A percentile compares a stretch with the other conserved stretches of the same genome.
Evolutionary conservation across 2,797 vertebrate genomes (phyloP).

Genomic region (Silurus aristotelis): DNA sequence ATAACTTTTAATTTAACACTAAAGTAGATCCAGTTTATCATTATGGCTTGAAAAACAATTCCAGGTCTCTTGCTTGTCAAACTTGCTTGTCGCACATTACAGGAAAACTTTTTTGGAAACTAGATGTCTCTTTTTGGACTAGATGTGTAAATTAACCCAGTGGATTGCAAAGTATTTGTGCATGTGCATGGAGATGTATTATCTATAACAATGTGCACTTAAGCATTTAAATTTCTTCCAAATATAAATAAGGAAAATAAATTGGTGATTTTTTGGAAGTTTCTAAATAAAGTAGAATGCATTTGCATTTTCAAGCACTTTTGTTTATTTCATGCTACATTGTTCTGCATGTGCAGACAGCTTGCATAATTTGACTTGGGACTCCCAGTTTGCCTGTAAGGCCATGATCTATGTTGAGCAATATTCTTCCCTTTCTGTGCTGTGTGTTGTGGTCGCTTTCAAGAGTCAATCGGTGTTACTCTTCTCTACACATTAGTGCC

Average conservation of each 20-base stretch:
- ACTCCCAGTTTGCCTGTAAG: conserved; percentile 76
- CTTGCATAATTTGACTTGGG: conserved; percentile 79
- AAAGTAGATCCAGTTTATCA: conserved; percentile 38
- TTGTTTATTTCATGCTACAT: conserved; percentile 72
- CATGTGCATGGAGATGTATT: not conserved
- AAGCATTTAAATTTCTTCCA: conserved; percentile 9
- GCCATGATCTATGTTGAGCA: conserved; percentile 60
- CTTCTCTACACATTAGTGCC: conserved; percentile 59
- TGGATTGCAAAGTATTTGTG: not conserved
- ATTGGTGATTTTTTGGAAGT: conserved; percentile 1
- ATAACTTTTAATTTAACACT: conserved; percentile 18
- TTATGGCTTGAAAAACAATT: conserved; percentile 47
- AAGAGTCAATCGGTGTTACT: conserved; percentile 20
- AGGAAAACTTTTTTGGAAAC: conserved; percentile 29
- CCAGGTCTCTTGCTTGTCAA: conserved; percentile 31
- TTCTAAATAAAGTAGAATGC: conserved; percentile 60
- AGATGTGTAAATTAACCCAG: conserved; percentile 22
- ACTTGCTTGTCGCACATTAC: not conserved
- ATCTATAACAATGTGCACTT: not conserved
- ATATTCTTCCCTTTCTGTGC: conserved; percentile 21
- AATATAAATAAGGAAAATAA: conserved; percentile 26
- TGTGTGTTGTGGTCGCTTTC: conserved; percentile 28
- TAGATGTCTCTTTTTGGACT: not conserved
- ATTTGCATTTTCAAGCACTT: conserved; percentile 70
- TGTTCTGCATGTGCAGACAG: conserved; percentile 75